phyloP scores from a whole-genome alignment of 2,113 vertebrate genomes.

The Fulica atra region DNA sequence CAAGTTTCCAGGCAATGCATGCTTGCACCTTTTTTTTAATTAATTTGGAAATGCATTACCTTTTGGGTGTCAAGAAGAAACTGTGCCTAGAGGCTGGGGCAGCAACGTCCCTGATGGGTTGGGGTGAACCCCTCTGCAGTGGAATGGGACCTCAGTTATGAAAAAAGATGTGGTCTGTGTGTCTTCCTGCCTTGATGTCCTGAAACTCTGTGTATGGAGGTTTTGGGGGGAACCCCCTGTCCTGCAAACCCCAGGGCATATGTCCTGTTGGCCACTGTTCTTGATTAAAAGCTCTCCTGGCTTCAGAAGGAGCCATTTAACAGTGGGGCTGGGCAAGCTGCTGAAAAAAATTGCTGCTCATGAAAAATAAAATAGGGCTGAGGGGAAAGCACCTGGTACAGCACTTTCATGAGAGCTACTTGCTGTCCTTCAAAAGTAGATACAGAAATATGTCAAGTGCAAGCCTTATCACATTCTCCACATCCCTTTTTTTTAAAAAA shows the following conservation, averaged over 20 bases:
- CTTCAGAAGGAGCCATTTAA: not conserved
- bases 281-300: not conserved
- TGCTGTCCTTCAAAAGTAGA: not conserved
- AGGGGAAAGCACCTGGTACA: not conserved
- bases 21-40: not conserved
- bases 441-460: not conserved
- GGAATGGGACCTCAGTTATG: fast-evolving
- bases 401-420: not conserved
- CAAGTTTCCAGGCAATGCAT: not conserved
- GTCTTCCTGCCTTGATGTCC: not conserved
- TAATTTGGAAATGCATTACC: not conserved
- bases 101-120: not conserved
- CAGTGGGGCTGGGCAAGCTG: not conserved
- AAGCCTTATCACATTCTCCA: not conserved
- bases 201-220: not conserved
- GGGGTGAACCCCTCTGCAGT: not conserved
- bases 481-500: not conserved
- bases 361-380: fast-evolving
- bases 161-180: not conserved
- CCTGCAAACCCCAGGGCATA: too few relatives aligned
- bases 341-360: not conserved
- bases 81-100: not conserved
- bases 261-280: not conserved
- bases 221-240: not conserved
- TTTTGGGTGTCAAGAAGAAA: not conserved